phyloP scores from a whole-genome alignment of 2,113 vertebrate species.

The Pelodiscus sinensis region DNA sequence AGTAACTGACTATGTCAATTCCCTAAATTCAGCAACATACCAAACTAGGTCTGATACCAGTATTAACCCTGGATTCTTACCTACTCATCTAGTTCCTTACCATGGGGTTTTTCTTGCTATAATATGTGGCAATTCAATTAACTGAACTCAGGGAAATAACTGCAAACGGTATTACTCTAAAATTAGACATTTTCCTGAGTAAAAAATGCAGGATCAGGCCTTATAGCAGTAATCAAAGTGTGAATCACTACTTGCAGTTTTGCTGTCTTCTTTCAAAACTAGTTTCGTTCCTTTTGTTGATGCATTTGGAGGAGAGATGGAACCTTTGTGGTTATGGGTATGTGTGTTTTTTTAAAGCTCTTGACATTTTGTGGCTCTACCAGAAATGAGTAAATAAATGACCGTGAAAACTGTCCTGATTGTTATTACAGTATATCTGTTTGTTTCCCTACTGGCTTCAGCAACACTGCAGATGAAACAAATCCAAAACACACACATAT shows the following conservation, averaged over 20 bases:
- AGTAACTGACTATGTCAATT: not conserved
- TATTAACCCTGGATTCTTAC: not conserved
- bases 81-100: rapidly evolving
- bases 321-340: not conserved
- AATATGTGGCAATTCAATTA: not conserved
- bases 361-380: rapidly evolving
- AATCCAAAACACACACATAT: rapidly evolving
- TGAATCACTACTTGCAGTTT: not conserved
- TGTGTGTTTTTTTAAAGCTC: not conserved
- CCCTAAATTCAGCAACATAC: not conserved
- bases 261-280: not conserved
- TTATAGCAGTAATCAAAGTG: not conserved
- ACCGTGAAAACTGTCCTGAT: not conserved
- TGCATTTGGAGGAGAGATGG: not conserved
- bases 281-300: not conserved
- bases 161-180: not conserved
- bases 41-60: not conserved
- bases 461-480: not conserved
- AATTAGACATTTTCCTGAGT: not conserved
- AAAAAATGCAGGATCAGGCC: not conserved
- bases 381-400: not conserved
- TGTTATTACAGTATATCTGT: not conserved
- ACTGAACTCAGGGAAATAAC: not conserved
- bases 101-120: not conserved
- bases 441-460: not conserved